Conservation (phyloP, 53 echinoderm and acorn worm genomes). For the Temnopleurus reevesii region DNA sequence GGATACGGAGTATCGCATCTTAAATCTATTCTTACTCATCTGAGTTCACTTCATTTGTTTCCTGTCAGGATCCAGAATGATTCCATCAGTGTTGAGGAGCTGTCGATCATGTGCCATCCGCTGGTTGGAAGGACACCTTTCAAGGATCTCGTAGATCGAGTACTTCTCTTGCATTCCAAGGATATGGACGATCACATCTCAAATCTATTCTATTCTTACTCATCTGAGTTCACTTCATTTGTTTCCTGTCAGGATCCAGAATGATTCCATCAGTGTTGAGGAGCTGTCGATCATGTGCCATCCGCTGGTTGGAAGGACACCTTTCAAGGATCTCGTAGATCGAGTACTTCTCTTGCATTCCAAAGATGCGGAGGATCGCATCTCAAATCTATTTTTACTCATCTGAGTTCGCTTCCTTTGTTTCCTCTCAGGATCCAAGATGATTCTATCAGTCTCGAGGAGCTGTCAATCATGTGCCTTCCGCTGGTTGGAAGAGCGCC, state of each 20-base stretch:
- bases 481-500: conserved; percentile 20
- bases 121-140: conserved; percentile 2
- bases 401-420: no score
- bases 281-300: no score
- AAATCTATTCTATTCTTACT: not conserved
- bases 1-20: not conserved
- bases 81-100: not conserved
- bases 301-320: no score
- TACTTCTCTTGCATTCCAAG: conserved; percentile 15
- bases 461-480: conserved; percentile 63
- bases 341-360: not conserved
- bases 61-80: conserved; percentile 6
- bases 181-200: conserved; percentile 1
- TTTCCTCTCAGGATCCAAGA: not conserved
- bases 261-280: no score
- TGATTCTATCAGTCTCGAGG: not conserved
- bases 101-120: conserved; percentile 63
- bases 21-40: conserved; percentile 3
- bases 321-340: not conserved
- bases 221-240: no score
- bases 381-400: no score
- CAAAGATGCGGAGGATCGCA: no score
- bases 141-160: conserved; percentile 13
- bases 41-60: no score
- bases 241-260: no score